Base-by-base conservation (phyloP, 2,113 vertebrate genomes). In the Alethe diademata region DNA sequence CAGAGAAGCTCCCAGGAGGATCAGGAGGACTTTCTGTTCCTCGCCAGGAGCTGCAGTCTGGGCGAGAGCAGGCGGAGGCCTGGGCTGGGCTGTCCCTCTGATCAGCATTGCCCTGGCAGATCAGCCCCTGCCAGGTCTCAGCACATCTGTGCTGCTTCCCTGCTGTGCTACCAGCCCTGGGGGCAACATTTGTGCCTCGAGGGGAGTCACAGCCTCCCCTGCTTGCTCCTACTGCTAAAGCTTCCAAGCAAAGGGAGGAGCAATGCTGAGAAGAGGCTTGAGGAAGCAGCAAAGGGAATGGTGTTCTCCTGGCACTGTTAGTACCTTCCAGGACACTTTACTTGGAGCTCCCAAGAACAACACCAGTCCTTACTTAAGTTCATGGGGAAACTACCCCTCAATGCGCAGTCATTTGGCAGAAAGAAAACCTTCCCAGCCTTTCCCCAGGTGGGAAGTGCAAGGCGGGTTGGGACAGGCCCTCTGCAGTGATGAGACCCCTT, bases 11-110 rank as follows among this genome's bases (percentile, higher is more conserved):
- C 70, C 38, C 65, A 53, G 60, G 60, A 70, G 36, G 69, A 19
- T 22, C 42, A 48, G 28, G 45, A 73, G 78, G n/a, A 36, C 51
- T 43, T 36, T 45, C 31, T 5, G 16, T 43, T 85, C 56, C 15
- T 81, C 42, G 29, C 7, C 40, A 33, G 40, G 54, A 69, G 29
- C 58, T 80, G 60, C 64, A 56, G 60, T 28, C 40, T 36, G 62
- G 40, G 51, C 57, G 45, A 47, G 31, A 73, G n/a, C 36, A 31
- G 53, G 35, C 0, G 0, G 9, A 0, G 0, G 1, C 2, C 3
- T 0, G 2, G 74, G 35, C 43, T 29, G 35, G 72, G 62, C 62
- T 91, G 57, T 66, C 36, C 26, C 19, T 81, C 36, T 72, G 18
- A 12, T 19, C 54, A 74, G 38, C 51, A 29, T 7, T 65, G 78